These are phyloP conservation scores for Terrapene triunguis DNA, from an alignment of 2,113 vertebrate species.

Conservation along the genomic window DNA sequence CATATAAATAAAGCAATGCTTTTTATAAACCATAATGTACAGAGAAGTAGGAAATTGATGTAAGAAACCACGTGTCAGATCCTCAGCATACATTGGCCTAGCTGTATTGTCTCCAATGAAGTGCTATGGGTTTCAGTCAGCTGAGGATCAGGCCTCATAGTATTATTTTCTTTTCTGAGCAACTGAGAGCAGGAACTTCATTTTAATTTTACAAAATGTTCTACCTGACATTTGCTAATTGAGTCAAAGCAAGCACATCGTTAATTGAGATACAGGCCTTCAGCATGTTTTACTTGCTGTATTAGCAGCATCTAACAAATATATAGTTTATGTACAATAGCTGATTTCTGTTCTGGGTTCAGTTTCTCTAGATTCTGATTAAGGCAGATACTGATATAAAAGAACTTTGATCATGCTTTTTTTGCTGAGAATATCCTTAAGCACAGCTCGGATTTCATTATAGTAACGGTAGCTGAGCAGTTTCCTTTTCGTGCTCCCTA, in stretches of 20 bases:
- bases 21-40: neutral
- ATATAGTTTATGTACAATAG: neutral
- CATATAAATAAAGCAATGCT: neutral
- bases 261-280: neutral
- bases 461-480: neutral
- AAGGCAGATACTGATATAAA: neutral
- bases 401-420: neutral
- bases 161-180: neutral
- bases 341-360: neutral
- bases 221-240: fast-evolving
- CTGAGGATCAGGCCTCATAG: neutral
- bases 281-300: neutral
- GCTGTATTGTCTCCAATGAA: neutral
- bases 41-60: neutral
- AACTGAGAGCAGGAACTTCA: neutral
- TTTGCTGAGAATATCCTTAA: neutral
- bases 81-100: neutral
- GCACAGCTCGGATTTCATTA: neutral
- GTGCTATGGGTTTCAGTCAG: neutral
- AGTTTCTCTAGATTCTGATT: neutral
- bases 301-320: fast-evolving
- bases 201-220: neutral
- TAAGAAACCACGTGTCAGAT: neutral
- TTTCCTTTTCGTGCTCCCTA: fast-evolving
- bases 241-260: fast-evolving